Evolutionary conservation across 2,113 vertebrate species (phyloP).

Genomic region (Sitta europaea): DNA sequence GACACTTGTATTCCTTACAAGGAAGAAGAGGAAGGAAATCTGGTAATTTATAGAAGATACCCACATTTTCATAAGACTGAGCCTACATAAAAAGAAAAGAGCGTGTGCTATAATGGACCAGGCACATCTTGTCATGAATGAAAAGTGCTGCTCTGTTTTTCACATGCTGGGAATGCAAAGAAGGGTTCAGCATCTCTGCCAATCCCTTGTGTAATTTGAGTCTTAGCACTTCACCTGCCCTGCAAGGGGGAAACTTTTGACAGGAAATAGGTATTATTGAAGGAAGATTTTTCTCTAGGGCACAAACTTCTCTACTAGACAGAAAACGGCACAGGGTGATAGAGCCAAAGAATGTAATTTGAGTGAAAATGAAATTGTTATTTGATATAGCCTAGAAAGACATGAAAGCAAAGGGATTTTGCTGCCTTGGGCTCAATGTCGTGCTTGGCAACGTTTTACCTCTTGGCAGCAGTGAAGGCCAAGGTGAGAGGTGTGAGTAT

Average conservation of each 20-base stretch:
- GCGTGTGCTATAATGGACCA: rapidly evolving
- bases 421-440: background rate
- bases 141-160: background rate
- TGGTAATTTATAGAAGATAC: background rate
- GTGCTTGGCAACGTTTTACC: background rate
- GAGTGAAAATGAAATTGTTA: background rate
- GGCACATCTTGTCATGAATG: background rate
- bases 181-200: background rate
- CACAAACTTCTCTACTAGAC: background rate
- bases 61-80: background rate
- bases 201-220: background rate
- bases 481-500: background rate
- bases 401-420: background rate
- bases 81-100: background rate
- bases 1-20: background rate
- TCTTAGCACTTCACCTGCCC: background rate
- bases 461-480: background rate
- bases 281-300: background rate
- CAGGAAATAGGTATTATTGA: background rate
- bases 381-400: background rate
- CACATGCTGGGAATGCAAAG: background rate
- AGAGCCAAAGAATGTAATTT: background rate
- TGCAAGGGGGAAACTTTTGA: background rate
- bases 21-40: background rate
- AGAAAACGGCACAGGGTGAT: background rate